Base-by-base conservation (phyloP, 2,113 vertebrate genomes). In the Pteruthius melanotis region DNA sequence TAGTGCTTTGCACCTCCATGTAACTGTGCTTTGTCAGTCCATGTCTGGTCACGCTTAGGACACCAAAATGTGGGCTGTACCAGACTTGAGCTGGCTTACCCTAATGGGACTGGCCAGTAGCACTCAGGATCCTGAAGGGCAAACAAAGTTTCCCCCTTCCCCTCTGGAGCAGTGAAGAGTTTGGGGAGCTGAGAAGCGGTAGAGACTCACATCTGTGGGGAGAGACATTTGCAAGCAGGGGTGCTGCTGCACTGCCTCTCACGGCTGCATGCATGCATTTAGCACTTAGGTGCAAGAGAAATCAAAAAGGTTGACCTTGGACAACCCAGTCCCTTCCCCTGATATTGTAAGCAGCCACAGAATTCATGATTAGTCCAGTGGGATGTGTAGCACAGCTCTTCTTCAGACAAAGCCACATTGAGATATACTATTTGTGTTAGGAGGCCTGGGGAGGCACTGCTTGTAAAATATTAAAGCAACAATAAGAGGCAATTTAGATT, bases 401-500 rank as follows among this genome's bases (percentile, higher is more conserved):
- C 60, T 83, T 78, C 49, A 50, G 56, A 61, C 64, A 91, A 79
- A 81, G 37, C 13, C 40, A 68, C 23, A 4, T 15, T 6, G 21
- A 83, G 54, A 72, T 50, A 54, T 17, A 30, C n/a, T 23, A 24
- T 75, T 87, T 85, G 66, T 52, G 28, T 65, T 83, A 20, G 57
- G 53, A 85, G 70, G 53, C 49, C 61, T 89, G 47, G 44, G 47
- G 12, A 84, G 66, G 13, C 24, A 30, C 65, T 49, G 61, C 21
- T 49, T 95, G n/a, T 85, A n/a, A 94, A 89, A 57, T 47, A 71
- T 76, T 79, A 82, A 82, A 37, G 53, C 69, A 95, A 93, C 61
- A 91, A 57, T 65, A 84, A 83, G 87, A 75, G 59, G 50, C 61
- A 85, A 66, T 77, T 82, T 77, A 72, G 78, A 54, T 56, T 87